phyloP scores from a whole-genome alignment of 2,888 invertebrate genomes.

The Phortica okadai region DNA sequence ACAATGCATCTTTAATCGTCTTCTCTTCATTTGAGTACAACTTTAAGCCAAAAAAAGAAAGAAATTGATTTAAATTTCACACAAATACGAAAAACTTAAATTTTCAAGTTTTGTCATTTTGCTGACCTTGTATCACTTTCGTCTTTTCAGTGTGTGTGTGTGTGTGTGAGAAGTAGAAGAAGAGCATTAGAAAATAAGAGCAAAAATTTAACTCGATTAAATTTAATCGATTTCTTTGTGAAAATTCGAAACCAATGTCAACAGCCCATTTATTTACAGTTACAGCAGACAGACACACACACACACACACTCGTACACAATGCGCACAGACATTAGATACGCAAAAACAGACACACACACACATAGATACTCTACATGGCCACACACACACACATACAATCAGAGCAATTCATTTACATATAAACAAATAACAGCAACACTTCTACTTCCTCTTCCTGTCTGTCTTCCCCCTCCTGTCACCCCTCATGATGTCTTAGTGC shows the following conservation, averaged over 20 bases:
- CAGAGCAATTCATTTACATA: constrained; percentile 47
- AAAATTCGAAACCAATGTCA: constrained; percentile 74
- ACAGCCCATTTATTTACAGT: constrained; percentile 66
- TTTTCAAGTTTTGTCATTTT: not conserved
- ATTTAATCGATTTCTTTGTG: constrained; percentile 74
- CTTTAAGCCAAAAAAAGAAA: not conserved
- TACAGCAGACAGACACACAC: constrained; percentile 33
- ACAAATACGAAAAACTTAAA: not conserved
- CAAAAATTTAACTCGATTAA: constrained; percentile 65
- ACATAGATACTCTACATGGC: constrained; percentile 19
- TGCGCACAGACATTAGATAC: constrained; percentile 36
- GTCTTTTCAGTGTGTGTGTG: not conserved
- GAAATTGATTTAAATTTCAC: not conserved
- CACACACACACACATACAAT: constrained; percentile 40
- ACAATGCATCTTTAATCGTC: not conserved
- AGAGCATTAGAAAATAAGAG: not conserved
- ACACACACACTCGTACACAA: constrained; percentile 35
- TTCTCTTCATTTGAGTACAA: not conserved
- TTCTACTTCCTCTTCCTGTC: constrained; percentile 7
- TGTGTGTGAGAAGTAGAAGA: not conserved
- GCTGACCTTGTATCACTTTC: constrained; percentile 29
- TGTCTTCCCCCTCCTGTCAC: not conserved
- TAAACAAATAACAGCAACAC: constrained; percentile 12
- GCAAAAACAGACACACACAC: constrained; percentile 42
- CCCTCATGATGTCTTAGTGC: not conserved